Percentiles rank a stretch among this genome's conserved stretches.
These are phyloP conservation scores for Muscicapa comitata DNA, from an alignment of 2,797 vertebrate species.

Conservation along the genomic window DNA sequence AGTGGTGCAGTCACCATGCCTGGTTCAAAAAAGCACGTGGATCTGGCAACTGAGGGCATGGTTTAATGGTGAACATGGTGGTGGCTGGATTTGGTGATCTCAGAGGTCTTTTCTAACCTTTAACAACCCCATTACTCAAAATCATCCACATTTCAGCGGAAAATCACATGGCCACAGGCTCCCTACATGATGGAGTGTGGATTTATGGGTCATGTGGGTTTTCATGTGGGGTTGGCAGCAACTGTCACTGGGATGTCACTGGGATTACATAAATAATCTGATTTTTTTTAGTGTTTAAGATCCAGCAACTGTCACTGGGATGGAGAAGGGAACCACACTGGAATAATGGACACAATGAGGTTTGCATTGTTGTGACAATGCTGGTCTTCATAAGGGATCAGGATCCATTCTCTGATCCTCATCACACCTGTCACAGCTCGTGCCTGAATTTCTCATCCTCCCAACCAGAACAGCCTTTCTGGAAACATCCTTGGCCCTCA, in stretches of 20 bases:
- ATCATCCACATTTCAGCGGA: background rate
- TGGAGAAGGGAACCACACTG: background rate
- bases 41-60: background rate
- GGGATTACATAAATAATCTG: background rate
- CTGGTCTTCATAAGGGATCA: background rate
- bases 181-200: accelerated
- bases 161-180: background rate
- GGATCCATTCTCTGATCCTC: background rate
- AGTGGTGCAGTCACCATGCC: background rate
- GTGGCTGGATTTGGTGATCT: background rate
- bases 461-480: accelerated
- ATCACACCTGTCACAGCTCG: background rate
- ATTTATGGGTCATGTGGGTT: background rate
- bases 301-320: background rate
- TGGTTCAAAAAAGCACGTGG: accelerated
- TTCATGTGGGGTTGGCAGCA: background rate
- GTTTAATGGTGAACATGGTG: background rate
- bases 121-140: background rate
- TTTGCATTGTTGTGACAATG: background rate
- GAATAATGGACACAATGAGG: background rate
- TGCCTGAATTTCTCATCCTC: background rate
- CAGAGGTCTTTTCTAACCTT: background rate
- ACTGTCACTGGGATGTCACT: background rate
- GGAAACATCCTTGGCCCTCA: background rate
- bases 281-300: too few species aligned